Base-by-base conservation (phyloP, 2,888 invertebrate genomes). In the Dicycla oo region DNA sequence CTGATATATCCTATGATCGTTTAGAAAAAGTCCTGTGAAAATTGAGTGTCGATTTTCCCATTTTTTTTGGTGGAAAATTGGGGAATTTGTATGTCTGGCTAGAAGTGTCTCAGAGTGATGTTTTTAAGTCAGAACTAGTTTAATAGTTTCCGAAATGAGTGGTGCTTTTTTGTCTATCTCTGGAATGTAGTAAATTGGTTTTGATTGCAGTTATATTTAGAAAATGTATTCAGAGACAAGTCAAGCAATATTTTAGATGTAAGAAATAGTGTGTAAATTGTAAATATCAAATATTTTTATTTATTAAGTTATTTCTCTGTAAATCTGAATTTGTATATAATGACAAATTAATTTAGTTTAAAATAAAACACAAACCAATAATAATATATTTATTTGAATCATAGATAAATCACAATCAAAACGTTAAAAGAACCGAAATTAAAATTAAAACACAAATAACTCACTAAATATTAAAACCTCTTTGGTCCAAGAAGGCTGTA, bases 1-100 rank as follows among this genome's bases (percentile, higher is more conserved):
- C 98, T 8, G 97, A 97, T 88, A 97, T 98, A 57, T 97, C 97
- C 23, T 98, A 98, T 83, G 96, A 96, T 73, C 91, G 40, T 47
- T 53, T 82, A 64, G 75, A 51, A 45, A 18, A 34, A n/a, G 8
- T n/a, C 5, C 11, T 13, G 47, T 34, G 20, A 45, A 49, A 43
- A 23, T 34, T 26, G n/a, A 60, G 20, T 56, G 30, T 20, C n/a
- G 13, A 23, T 20, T 71, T 45, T 60, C n/a, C 11, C 5, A 5
- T 38, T 45, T 40, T 58, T 51, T 64, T 58, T 45, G 8, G 23
- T 47, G 30, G 26, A 11, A 43, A 45, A 15, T 20, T 49, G 13
- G 13, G 15, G 2, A n/a, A 1, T 30, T n/a, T 40, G 5, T 20
- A 13, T 60, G 8, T 47, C 1, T n/a, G n/a, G 5, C 15, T 61